phyloP scores from a whole-genome alignment of 2,888 invertebrate genomes.

The Dascillus cervinus region DNA sequence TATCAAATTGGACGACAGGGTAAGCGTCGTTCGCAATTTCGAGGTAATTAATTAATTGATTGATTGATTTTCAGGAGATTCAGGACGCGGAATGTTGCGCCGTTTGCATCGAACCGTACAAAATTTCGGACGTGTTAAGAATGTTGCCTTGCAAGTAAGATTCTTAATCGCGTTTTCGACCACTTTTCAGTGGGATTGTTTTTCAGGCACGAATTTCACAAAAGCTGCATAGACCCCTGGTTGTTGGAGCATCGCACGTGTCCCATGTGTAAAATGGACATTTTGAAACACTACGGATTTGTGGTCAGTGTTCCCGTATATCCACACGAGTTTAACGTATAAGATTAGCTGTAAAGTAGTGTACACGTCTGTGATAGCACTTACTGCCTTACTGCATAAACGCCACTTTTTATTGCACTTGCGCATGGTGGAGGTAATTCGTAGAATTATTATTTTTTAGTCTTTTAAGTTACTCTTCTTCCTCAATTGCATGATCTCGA shows the following conservation, averaged over 20 bases:
- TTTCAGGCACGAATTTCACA: constrained; percentile 90
- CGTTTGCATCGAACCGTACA: constrained; percentile 90
- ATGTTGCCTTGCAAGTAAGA: constrained; percentile 87
- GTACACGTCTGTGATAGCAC: constrained; percentile 27
- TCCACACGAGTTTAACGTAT: constrained; percentile 26
- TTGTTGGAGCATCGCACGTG: constrained; percentile 89
- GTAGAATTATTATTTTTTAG: too few relatives aligned
- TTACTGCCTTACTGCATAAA: constrained; percentile 16
- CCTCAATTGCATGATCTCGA: too few relatives aligned
- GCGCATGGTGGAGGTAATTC: constrained; percentile 36
- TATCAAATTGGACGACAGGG: constrained; percentile 80
- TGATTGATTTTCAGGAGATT: constrained; percentile 52
- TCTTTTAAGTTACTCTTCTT: too few relatives aligned
- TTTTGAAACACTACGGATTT: constrained; percentile 81
- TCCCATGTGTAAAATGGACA: constrained; percentile 96
- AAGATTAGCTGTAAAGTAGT: constrained; percentile 19
- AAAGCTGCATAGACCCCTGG: constrained; percentile 94
- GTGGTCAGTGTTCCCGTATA: constrained; percentile 58
- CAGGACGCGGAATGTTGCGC: constrained; percentile 89
- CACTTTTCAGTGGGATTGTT: constrained; percentile 2
- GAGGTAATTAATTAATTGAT: too few relatives aligned
- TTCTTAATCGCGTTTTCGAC: constrained; percentile 3
- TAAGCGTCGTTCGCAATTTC: constrained; percentile 38
- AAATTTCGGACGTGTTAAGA: constrained; percentile 76
- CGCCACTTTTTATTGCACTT: constrained; percentile 21